phyloP scores from a whole-genome alignment of 2,888 invertebrate genomes.

The Endotricha flammealis region DNA sequence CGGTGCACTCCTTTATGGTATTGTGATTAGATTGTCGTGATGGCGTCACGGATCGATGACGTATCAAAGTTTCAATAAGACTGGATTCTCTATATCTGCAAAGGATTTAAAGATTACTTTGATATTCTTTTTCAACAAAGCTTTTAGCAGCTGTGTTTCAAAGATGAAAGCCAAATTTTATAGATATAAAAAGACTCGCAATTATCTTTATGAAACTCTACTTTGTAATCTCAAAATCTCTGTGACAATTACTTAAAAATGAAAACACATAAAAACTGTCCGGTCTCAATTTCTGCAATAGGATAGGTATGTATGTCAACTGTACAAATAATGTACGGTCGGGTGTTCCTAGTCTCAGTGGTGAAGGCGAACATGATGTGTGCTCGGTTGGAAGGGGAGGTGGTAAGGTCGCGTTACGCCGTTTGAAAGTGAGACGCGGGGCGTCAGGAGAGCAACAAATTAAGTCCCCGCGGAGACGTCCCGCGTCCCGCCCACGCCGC shows the following conservation, averaged over 20 bases:
- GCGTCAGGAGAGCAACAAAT: conserved; percentile 78
- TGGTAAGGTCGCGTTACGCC: conserved; percentile 74
- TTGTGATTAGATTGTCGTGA: conserved; percentile 63
- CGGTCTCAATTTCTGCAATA: too few species aligned
- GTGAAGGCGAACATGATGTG: conserved; percentile 49
- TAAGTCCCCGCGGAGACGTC: conserved; percentile 70
- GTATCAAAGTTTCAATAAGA: conserved; percentile 57
- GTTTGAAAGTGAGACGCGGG: conserved; percentile 76
- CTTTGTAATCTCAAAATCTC: too few species aligned
- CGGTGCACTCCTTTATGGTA: conserved; percentile 62
- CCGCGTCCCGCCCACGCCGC: conserved; percentile 43
- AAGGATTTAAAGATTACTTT: too few species aligned
- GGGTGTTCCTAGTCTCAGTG: background rate
- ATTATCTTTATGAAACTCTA: too few species aligned
- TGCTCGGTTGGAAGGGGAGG: conserved; percentile 56
- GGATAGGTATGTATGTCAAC: background rate
- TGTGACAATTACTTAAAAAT: too few species aligned
- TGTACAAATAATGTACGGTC: conserved; percentile 1
- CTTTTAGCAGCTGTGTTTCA: too few species aligned
- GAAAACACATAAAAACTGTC: too few species aligned
- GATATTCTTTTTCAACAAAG: too few species aligned
- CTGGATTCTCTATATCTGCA: conserved; percentile 9
- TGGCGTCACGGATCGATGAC: conserved; percentile 49
- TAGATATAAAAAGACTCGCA: too few species aligned
- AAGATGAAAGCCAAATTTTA: too few species aligned